Evolutionary conservation across 2,888 invertebrate genomes (phyloP).

Genomic region (Brenthis hecate): DNA sequence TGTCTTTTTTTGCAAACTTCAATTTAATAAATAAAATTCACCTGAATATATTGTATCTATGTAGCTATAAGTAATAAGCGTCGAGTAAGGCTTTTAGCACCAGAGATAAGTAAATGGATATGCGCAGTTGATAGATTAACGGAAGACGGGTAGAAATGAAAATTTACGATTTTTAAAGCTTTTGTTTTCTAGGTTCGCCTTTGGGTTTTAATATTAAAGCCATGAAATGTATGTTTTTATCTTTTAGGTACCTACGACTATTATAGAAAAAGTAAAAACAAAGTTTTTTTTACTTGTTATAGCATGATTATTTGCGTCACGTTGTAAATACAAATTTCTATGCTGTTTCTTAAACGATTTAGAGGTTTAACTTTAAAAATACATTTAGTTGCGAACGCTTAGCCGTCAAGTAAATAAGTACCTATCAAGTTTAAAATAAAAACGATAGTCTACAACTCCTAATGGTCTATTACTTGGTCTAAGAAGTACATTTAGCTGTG

Average conservation of each 20-base stretch:
- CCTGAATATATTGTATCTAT: not conserved
- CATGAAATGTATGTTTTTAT: too few species aligned
- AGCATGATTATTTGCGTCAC: too few species aligned
- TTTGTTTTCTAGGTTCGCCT: constrained; percentile 5
- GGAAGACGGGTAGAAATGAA: constrained; percentile 18
- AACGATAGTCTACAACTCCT: constrained; percentile 20
- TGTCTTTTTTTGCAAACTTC: too few species aligned
- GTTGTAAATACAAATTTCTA: too few species aligned
- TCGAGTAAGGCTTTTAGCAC: constrained; percentile 13
- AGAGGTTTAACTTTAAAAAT: not conserved
- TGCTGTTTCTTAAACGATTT: too few species aligned
- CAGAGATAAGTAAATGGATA: constrained; percentile 19
- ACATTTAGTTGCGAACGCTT: constrained; percentile 1
- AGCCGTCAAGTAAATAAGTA: not conserved
- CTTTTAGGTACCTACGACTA: too few species aligned
- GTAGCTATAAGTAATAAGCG: not conserved
- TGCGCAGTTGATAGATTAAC: constrained; percentile 17
- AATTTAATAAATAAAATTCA: too few species aligned
- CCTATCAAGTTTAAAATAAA: constrained; percentile 18
- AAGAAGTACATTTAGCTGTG: constrained; percentile 9
- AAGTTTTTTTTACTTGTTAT: too few species aligned
- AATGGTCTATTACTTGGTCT: constrained; percentile 15
- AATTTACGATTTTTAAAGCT: constrained; percentile 18
- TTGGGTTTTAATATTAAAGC: not conserved
- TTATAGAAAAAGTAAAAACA: too few species aligned